Evolutionary conservation across 30 jellyfish, hydroid and myxozoan species (phyloP), one percentile per base, ranked within the genome.

Genomic region (Haliclystus octoradiatus): DNA sequence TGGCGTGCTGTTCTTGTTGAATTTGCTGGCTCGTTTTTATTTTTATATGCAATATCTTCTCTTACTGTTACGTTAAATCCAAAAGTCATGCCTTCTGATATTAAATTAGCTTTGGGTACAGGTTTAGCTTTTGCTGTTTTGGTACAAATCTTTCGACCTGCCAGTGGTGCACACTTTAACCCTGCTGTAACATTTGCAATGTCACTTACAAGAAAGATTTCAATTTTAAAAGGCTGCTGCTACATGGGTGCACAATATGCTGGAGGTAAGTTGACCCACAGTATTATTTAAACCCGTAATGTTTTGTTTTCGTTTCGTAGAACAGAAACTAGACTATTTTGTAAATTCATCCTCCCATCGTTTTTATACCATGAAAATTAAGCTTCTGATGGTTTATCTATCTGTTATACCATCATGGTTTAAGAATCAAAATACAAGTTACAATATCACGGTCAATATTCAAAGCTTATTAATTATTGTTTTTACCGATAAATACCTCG

Each of bases 171-270:
- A 28, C 81, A 88, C 69, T 65, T 88, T 65, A 88, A 88, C 69
- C 97, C 97, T 0, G 97, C 97, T 0, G 97, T 88, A 1, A 30
- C 97, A 9, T 31, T 88, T 69, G 97, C 88, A 28, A 78, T 88
- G 3, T 40, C 66, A 15, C 75, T 81, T 27, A 77, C 75, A 26
- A 69, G 94, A 46, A 68, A 77, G 40, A 80, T 80, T 15, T 24
- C 81, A 1, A 31, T 76, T 26, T 22, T 76, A 9, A 77, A 73
- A 14, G 46, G 77, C 25, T 33, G 68, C 40, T 68, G 73, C 31
- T 88, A 80, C 57, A 69, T 80, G 49, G 31, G 79, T 0, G 76
- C 77, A 28, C 97, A 88, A 63, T 79, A 81, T 49, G 93, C 47
- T 26, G 97, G 97, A 69, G 97, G 97, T 88, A 57, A 34, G 83